Evolutionary conservation across 2,888 invertebrate species (phyloP).

Genomic region (Tetrapedia diversipes): DNA sequence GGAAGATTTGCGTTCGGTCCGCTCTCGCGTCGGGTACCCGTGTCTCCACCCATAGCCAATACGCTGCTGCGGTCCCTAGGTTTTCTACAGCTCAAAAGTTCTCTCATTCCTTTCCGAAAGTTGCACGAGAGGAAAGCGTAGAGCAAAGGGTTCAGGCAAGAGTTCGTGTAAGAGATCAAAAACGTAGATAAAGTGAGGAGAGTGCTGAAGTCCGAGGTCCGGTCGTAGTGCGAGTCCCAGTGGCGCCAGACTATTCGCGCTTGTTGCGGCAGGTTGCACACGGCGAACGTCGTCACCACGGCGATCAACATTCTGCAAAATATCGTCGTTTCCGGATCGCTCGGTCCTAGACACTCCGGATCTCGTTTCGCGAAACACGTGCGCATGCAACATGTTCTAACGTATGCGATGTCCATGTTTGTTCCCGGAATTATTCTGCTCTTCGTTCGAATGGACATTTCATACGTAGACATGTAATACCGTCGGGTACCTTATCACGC

Average conservation of each 20-base stretch:
- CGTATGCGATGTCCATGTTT: too few relatives aligned
- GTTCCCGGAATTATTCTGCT: too few relatives aligned
- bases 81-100: slow-evolving; percentile 87
- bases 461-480: too few relatives aligned
- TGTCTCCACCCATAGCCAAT: slow-evolving; percentile 71
- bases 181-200: slow-evolving; percentile 93
- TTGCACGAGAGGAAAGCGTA: slow-evolving; percentile 94
- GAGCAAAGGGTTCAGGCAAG: slow-evolving; percentile 94
- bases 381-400: too few relatives aligned
- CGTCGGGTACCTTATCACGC: slow-evolving; percentile 86
- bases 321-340: neutral
- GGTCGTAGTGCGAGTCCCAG: slow-evolving; percentile 84
- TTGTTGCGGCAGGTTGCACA: slow-evolving; percentile 95
- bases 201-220: slow-evolving; percentile 86
- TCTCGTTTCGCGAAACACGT: too few relatives aligned
- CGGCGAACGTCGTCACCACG: slow-evolving; percentile 93
- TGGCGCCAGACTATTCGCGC: slow-evolving; percentile 94
- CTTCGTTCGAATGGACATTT: too few relatives aligned
- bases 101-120: slow-evolving; percentile 93
- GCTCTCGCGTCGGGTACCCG: slow-evolving; percentile 68
- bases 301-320: slow-evolving; percentile 90
- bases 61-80: slow-evolving; percentile 64
- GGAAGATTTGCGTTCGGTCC: slow-evolving; percentile 62
- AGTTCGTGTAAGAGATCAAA: slow-evolving; percentile 94
- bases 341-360: too few relatives aligned